A percentile compares a stretch with the other conserved stretches of the same genome.
Conservation (phyloP, 2,888 invertebrate genomes). For the Rhaphigaster nebulosa region DNA sequence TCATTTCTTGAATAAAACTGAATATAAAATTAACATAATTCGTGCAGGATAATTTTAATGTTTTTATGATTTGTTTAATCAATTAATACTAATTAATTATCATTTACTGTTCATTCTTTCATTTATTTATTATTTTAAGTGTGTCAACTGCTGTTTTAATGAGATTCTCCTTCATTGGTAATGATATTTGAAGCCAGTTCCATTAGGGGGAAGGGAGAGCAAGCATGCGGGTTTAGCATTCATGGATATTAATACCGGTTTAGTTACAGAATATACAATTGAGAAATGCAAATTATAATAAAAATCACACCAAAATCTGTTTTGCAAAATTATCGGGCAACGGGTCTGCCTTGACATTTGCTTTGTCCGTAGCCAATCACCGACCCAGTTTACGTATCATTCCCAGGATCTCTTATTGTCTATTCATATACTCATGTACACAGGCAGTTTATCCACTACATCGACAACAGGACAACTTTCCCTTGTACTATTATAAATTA, state of each 20-base stretch:
- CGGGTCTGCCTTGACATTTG: background rate
- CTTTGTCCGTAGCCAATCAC: background rate
- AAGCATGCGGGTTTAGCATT: background rate
- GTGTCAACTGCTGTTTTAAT: too few species aligned
- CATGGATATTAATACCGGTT: background rate
- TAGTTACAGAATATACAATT: background rate
- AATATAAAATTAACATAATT: too few species aligned
- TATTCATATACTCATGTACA: background rate
- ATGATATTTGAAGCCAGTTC: background rate
- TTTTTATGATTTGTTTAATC: too few species aligned
- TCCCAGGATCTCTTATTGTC: background rate
- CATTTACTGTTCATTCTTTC: too few species aligned
- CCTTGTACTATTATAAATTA: conserved; percentile 3
- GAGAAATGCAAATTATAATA: background rate
- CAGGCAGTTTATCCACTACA: background rate
- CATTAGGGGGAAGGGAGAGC: too few species aligned
- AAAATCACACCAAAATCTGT: background rate
- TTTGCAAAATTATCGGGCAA: background rate
- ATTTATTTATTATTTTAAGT: too few species aligned
- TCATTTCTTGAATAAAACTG: too few species aligned
- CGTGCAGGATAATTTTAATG: too few species aligned
- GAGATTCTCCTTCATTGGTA: too few species aligned
- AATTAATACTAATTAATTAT: too few species aligned
- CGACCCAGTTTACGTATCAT: background rate
- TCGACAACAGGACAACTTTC: background rate